phyloP scores from a whole-genome alignment of 2,888 invertebrate species.

The Eutolmus rufibarbis region DNA sequence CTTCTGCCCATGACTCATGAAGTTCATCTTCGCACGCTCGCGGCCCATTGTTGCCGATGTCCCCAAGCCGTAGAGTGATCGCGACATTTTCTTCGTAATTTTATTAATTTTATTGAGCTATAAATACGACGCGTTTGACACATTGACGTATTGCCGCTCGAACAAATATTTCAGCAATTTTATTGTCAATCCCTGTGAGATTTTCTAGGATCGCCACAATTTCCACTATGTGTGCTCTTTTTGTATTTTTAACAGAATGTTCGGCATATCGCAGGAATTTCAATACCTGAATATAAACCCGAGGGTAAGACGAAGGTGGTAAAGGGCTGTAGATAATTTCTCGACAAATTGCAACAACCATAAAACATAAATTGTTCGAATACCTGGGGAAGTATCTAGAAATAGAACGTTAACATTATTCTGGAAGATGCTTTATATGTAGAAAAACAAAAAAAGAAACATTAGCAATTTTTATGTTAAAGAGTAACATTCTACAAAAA shows the following conservation, averaged over 20 bases:
- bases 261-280: background rate
- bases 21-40: slow-evolving; percentile 32
- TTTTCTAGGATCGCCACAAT: background rate
- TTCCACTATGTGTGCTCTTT: background rate
- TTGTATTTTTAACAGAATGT: background rate
- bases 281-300: background rate
- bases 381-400: background rate
- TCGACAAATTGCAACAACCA: background rate
- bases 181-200: slow-evolving; percentile 3
- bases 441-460: too few relatives aligned
- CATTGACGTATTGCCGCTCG: slow-evolving; percentile 36
- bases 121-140: slow-evolving; percentile 40
- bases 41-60: slow-evolving; percentile 9
- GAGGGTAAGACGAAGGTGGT: background rate
- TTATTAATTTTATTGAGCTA: slow-evolving; percentile 43
- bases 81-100: slow-evolving; percentile 39
- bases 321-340: background rate
- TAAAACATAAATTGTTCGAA: background rate
- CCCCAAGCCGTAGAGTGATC: background rate
- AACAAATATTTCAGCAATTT: slow-evolving; percentile 38
- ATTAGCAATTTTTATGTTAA: background rate
- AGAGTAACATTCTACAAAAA: background rate
- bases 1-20: slow-evolving; percentile 18
- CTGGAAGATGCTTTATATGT: background rate
- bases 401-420: background rate